Evolutionary conservation across 2,113 vertebrate genomes (phyloP).

Genomic region (Chloroceryle aenea): DNA sequence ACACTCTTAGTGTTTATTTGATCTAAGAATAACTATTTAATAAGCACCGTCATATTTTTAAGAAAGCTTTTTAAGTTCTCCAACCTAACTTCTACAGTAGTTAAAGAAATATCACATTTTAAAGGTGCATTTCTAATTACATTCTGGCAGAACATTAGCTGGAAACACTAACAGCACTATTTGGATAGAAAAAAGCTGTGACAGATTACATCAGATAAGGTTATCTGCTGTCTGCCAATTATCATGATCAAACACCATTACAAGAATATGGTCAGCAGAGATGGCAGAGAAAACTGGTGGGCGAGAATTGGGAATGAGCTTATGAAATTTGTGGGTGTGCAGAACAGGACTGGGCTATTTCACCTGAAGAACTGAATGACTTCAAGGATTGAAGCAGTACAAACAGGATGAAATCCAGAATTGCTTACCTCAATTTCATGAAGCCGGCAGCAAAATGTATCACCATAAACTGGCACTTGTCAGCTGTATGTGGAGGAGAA

Average conservation of each 20-base stretch:
- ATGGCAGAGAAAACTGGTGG: not conserved
- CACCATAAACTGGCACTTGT: not conserved
- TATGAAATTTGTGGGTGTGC: not conserved
- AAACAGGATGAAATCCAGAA: constrained; percentile 22
- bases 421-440: not conserved
- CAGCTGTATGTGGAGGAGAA: constrained; percentile 21
- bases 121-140: constrained; percentile 28
- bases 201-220: not conserved
- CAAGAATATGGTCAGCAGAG: not conserved
- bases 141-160: constrained; percentile 16
- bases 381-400: not conserved
- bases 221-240: not conserved
- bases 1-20: not conserved
- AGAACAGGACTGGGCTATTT: not conserved
- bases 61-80: not conserved
- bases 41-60: not conserved
- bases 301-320: not conserved
- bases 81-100: too few species aligned
- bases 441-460: constrained; percentile 8
- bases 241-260: not conserved
- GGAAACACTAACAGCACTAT: constrained; percentile 9
- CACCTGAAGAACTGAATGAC: not conserved
- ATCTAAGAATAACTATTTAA: not conserved
- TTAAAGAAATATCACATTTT: constrained; percentile 34
- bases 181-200: constrained; percentile 5